Conservation (phyloP, 1,140 invertebrate species). For the Halictus rubicundus region DNA sequence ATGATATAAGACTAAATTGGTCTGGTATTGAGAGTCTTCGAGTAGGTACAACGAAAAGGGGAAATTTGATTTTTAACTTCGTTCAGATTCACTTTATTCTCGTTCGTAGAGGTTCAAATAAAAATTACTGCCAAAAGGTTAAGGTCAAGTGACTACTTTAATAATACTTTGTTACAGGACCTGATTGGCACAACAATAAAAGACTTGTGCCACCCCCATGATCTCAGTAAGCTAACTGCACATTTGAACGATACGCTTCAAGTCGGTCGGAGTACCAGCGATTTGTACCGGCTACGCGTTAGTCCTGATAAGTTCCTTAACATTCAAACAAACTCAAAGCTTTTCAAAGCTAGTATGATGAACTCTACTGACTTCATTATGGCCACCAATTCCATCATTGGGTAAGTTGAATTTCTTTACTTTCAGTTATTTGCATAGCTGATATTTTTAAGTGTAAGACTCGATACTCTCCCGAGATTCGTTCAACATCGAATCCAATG, state of each 20-base stretch:
- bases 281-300: conserved; percentile 89
- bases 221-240: conserved; percentile 85
- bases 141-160: neutral
- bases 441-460: neutral
- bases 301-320: conserved; percentile 88
- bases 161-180: conserved; percentile 73
- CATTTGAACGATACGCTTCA: conserved; percentile 89
- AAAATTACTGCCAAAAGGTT: neutral
- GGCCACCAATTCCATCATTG: conserved; percentile 93
- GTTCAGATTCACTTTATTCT: no score
- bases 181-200: conserved; percentile 86
- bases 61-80: no score
- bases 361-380: conserved; percentile 93
- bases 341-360: conserved; percentile 87
- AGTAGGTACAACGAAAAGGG: no score
- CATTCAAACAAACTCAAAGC: conserved; percentile 93
- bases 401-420: conserved; percentile 77
- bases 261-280: conserved; percentile 85
- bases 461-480: neutral
- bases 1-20: no score
- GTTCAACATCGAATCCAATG: neutral
- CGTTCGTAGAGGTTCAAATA: neutral
- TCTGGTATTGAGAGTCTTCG: no score
- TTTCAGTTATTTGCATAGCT: neutral
- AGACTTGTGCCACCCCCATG: conserved; percentile 89